Percentiles rank a stretch among this genome's conserved stretches.
phyloP scores from a whole-genome alignment of 1,140 invertebrate species.

The Dendroctonus valens region DNA sequence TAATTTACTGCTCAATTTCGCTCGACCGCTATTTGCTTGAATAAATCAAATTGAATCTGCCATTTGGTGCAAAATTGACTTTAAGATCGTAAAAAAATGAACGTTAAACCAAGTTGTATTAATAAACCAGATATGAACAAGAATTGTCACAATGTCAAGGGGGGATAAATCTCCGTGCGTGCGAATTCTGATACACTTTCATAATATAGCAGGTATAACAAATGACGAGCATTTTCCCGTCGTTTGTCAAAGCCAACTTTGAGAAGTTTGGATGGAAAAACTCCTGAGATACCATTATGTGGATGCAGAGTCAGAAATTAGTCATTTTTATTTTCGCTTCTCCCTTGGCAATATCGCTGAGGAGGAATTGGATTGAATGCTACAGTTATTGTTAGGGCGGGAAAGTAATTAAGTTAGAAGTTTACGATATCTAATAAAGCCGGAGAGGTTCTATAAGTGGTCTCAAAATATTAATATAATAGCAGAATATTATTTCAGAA shows the following conservation, averaged over 20 bases:
- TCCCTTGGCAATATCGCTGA: constrained; percentile 10
- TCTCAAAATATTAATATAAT: no score
- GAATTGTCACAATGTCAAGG: constrained; percentile 3
- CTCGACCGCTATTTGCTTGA: no score
- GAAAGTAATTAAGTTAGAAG: constrained; percentile 13
- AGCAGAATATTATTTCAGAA: no score
- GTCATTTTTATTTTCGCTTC: constrained; percentile 23
- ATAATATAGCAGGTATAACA: constrained; percentile 19
- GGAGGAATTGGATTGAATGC: constrained; percentile 13
- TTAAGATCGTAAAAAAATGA: no score
- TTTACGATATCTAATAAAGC: constrained; percentile 2
- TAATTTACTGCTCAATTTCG: no score
- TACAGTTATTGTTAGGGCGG: constrained; percentile 7
- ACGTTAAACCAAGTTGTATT: not conserved
- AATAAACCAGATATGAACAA: constrained; percentile 10
- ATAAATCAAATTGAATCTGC: no score
- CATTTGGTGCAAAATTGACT: no score
- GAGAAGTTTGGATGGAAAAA: constrained; percentile 23
- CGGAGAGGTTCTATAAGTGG: not conserved
- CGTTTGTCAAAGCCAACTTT: constrained; percentile 24
- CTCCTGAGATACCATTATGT: constrained; percentile 20
- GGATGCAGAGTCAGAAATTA: constrained; percentile 23
- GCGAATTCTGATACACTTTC: constrained; percentile 19
- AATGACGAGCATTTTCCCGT: constrained; percentile 19
- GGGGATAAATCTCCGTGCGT: constrained; percentile 21